Percentiles rank a stretch among this genome's conserved stretches.
These are phyloP conservation scores for Physella acuta DNA, from an alignment of 1,140 invertebrate genomes.

Conservation along the genomic window DNA sequence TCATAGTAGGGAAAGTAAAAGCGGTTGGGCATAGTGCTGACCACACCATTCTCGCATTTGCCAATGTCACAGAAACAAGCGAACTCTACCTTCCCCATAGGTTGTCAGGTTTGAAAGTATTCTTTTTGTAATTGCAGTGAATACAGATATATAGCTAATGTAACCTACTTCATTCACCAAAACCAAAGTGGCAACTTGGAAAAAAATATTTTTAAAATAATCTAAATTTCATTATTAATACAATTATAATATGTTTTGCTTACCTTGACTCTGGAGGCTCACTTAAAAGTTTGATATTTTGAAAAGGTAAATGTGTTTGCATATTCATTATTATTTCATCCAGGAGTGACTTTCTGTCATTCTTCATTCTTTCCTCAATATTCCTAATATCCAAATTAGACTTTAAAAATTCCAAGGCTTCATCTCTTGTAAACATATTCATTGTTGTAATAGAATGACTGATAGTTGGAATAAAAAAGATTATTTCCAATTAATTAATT, in stretches of 20 bases:
- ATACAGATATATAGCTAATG: not conserved
- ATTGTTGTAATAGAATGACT: too few species aligned
- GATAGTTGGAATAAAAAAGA: too few species aligned
- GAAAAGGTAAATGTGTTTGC: slow-evolving; percentile 27
- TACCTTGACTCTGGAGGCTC: slow-evolving; percentile 14
- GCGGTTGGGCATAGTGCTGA: too few species aligned
- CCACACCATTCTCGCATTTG: too few species aligned
- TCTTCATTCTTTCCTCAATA: slow-evolving; percentile 18
- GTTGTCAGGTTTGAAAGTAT: not conserved
- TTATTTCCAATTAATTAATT: too few species aligned
- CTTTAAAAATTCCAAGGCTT: slow-evolving; percentile 24
- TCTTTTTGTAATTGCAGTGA: not conserved
- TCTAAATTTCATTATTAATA: too few species aligned
- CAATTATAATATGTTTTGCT: too few species aligned
- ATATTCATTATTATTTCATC: slow-evolving; percentile 20
- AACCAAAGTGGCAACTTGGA: not conserved
- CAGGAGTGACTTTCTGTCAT: slow-evolving; percentile 13
- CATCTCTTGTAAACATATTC: slow-evolving; percentile 28
- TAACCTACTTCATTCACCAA: not conserved
- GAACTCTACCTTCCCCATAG: too few species aligned
- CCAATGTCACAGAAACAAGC: too few species aligned
- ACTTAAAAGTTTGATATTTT: slow-evolving; percentile 28
- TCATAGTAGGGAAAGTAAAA: too few species aligned
- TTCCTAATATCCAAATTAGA: slow-evolving; percentile 14
- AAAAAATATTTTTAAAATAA: not conserved